Evolutionary conservation across 2,113 vertebrate genomes (phyloP).

Genomic region (Cercocebus atys): DNA sequence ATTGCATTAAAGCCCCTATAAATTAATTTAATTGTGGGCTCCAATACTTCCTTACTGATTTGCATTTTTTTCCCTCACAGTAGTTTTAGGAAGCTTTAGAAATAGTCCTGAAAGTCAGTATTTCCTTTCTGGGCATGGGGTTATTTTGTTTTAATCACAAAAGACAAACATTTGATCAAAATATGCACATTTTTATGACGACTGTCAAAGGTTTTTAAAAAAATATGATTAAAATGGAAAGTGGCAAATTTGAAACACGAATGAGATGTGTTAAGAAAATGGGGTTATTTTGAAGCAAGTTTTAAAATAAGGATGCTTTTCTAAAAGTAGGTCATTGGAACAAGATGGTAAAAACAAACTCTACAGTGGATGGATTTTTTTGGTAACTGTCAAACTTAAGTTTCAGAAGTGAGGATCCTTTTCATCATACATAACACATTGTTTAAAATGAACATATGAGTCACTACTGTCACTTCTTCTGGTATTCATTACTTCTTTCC

Average conservation of each 20-base stretch:
- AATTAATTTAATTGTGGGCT: conserved; percentile 78
- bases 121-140: not conserved
- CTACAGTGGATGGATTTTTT: not conserved
- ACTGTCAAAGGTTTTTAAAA: not conserved
- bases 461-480: not conserved
- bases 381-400: not conserved
- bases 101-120: conserved; percentile 40
- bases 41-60: conserved; percentile 67
- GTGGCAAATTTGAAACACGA: conserved; percentile 9
- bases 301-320: conserved; percentile 18
- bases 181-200: conserved; percentile 11
- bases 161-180: conserved; percentile 45
- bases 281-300: conserved; percentile 24
- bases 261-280: conserved; percentile 37
- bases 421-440: not conserved
- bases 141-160: conserved; percentile 31
- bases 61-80: not conserved
- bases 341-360: not conserved
- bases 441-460: not conserved
- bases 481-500: not conserved
- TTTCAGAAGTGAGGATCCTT: not conserved
- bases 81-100: conserved; percentile 57
- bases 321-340: conserved; percentile 9
- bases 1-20: conserved; percentile 79
- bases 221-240: conserved; percentile 33